Percentiles rank a stretch among this genome's conserved stretches.
These are phyloP conservation scores for Tetragonula clypearis DNA, from an alignment of 1,140 invertebrate genomes.

Conservation along the genomic window DNA sequence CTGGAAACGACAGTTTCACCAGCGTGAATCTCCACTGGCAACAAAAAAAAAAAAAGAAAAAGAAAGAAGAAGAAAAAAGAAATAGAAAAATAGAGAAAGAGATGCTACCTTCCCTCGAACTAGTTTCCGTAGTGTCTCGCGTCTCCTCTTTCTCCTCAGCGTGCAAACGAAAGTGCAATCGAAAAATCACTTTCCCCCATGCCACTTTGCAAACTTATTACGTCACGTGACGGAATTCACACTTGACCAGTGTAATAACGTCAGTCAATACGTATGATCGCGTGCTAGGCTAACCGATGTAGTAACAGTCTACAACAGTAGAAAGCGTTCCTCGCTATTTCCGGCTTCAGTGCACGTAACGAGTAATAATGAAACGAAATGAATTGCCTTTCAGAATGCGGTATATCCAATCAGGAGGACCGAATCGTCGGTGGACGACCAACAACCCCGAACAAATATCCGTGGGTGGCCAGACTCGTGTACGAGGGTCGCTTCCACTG, in stretches of 20 bases:
- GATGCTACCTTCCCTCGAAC: not conserved
- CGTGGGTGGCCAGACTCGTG: constrained; percentile 92
- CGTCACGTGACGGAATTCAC: constrained; percentile 16
- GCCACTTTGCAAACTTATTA: constrained; percentile 11
- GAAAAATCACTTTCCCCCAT: constrained; percentile 30
- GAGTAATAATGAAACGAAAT: constrained; percentile 16
- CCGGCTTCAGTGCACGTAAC: not conserved
- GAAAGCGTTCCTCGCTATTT: constrained; percentile 1
- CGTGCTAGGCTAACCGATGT: constrained; percentile 5
- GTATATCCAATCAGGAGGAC: constrained; percentile 87
- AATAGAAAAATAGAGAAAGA: not conserved
- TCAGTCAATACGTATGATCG: constrained; percentile 2
- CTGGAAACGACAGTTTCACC: not conserved
- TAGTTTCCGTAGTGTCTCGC: not conserved
- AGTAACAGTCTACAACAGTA: constrained; percentile 14
- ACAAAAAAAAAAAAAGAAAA: not conserved
- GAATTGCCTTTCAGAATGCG: constrained; percentile 84
- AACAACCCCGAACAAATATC: constrained; percentile 90
- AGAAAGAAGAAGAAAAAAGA: not conserved
- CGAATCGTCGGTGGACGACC: constrained; percentile 89
- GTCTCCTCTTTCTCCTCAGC: not conserved
- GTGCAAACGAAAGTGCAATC: not conserved
- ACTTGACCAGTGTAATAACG: constrained; percentile 22
- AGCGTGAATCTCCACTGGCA: not conserved
- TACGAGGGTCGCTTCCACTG: constrained; percentile 95